These are phyloP conservation scores for Hypena proboscidalis DNA, from an alignment of 2,888 invertebrate species.

Conservation along the genomic window DNA sequence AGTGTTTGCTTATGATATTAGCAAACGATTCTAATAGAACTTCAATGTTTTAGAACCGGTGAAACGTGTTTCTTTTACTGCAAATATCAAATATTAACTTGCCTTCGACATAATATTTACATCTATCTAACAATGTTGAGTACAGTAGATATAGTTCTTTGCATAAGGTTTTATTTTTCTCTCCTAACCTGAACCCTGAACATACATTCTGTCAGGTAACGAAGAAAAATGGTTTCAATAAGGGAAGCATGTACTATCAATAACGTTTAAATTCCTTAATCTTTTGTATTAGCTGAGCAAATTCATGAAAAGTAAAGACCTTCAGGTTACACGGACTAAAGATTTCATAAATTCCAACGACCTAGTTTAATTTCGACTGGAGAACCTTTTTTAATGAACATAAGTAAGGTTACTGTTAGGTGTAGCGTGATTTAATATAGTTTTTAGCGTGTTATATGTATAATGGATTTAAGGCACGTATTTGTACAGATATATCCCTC, in stretches of 20 bases:
- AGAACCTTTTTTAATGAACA: constrained; percentile 2
- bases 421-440: not conserved
- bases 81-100: not conserved
- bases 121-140: no score
- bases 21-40: no score
- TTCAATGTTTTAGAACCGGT: not conserved
- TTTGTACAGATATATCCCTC: constrained; percentile 2
- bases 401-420: not conserved
- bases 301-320: constrained; percentile 1
- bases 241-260: no score
- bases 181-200: no score
- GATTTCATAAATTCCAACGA: constrained; percentile 12
- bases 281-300: not conserved
- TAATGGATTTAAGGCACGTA: not conserved
- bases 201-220: no score
- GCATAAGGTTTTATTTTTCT: no score
- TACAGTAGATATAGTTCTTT: no score
- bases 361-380: not conserved
- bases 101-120: no score
- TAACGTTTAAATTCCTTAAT: no score
- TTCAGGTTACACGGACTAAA: constrained; percentile 1
- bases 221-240: no score
- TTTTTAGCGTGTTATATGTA: no score
- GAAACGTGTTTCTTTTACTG: constrained; percentile 4
- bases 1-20: no score